Percentiles rank a stretch among this genome's conserved stretches.
phyloP scores from a whole-genome alignment of 2,113 vertebrate genomes.

The Myrmecophaga tridactyla region DNA sequence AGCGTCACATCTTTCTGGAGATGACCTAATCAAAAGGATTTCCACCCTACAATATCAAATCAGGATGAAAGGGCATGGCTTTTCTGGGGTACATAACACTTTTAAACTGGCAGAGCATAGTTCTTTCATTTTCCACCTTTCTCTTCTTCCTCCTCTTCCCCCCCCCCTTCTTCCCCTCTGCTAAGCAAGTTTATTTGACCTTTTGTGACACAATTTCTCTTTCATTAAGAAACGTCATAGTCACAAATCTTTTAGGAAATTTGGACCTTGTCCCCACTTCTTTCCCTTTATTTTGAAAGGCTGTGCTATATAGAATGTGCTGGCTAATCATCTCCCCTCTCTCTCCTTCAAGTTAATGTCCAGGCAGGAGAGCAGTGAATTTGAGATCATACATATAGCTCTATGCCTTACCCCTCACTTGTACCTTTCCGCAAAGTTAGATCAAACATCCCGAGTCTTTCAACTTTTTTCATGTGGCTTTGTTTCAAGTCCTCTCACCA shows the following conservation, averaged over 20 bases:
- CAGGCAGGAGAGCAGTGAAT: background rate
- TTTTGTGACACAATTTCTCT: background rate
- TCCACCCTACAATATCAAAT: too few relatives aligned
- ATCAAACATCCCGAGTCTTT: background rate
- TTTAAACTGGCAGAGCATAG: too few relatives aligned
- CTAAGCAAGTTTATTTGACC: background rate
- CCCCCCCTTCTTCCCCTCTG: background rate
- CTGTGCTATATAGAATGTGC: background rate
- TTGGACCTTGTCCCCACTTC: background rate
- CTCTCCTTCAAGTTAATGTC: background rate
- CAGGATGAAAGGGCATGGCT: too few relatives aligned
- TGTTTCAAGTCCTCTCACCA: background rate
- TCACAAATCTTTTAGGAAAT: constrained; percentile 24
- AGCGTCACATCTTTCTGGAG: too few relatives aligned
- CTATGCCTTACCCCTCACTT: background rate
- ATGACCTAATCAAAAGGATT: too few relatives aligned
- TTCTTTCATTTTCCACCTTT: background rate
- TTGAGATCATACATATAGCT: background rate
- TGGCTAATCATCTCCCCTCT: background rate
- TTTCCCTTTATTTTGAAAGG: constrained; percentile 7
- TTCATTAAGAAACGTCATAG: background rate
- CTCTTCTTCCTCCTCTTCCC: background rate
- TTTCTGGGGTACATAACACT: too few relatives aligned
- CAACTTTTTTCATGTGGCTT: background rate
- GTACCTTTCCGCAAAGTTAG: background rate